phyloP scores from a whole-genome alignment of 2,888 invertebrate species.

The Anthrax anthrax region DNA sequence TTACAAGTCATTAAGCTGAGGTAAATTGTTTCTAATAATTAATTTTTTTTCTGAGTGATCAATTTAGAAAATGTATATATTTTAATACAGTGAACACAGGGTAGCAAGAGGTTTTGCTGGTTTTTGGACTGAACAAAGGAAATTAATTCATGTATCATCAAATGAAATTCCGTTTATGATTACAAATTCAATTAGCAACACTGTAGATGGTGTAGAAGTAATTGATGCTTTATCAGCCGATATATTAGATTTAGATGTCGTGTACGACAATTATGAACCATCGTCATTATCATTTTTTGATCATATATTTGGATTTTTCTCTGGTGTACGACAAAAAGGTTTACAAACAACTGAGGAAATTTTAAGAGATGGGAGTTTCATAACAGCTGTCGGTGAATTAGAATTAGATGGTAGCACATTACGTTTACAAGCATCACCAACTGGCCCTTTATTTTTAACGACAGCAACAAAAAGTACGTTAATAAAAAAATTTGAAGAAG shows the following conservation, averaged over 20 bases:
- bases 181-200: conserved; percentile 46
- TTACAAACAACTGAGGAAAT: conserved; percentile 79
- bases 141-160: conserved; percentile 61
- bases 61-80: no score
- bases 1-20: conserved; percentile 59
- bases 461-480: conserved; percentile 62
- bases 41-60: no score
- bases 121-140: conserved; percentile 72
- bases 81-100: conserved; percentile 52
- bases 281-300: conserved; percentile 60
- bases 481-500: conserved; percentile 55
- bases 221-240: conserved; percentile 61
- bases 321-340: conserved; percentile 68
- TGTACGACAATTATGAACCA: conserved; percentile 71
- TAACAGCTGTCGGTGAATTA: conserved; percentile 69
- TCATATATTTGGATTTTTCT: conserved; percentile 73
- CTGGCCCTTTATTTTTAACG: conserved; percentile 65
- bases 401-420: conserved; percentile 48
- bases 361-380: conserved; percentile 63
- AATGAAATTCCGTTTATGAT: conserved; percentile 71
- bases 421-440: conserved; percentile 56
- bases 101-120: conserved; percentile 71
- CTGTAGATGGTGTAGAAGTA: conserved; percentile 51
- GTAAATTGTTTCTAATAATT: conserved; percentile 11
- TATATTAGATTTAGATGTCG: conserved; percentile 58